These are phyloP conservation scores for Cryptocephalus primarius DNA, from an alignment of 2,888 invertebrate species.

Conservation along the genomic window DNA sequence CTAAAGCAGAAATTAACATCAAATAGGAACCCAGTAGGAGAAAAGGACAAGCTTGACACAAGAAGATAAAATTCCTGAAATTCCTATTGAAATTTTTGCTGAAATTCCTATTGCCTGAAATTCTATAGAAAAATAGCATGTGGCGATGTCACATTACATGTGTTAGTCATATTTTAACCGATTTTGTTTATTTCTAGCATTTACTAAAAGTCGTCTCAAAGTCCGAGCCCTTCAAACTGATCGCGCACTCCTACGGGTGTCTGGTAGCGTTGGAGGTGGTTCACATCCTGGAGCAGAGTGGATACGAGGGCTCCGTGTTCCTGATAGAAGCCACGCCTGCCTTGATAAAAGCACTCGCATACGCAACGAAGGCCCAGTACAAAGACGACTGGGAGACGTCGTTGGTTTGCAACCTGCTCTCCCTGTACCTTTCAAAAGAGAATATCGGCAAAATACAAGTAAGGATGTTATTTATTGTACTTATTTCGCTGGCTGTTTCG, in stretches of 20 bases:
- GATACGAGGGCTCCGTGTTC: conserved; percentile 51
- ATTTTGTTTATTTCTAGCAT: conserved; percentile 36
- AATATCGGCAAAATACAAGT: conserved; percentile 34
- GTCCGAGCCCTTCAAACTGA: conserved; percentile 54
- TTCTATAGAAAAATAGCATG: too few species aligned
- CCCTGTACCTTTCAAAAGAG: conserved; percentile 36
- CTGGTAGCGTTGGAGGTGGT: conserved; percentile 68
- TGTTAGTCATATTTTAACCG: not conserved
- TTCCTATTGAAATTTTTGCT: too few species aligned
- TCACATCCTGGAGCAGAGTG: conserved; percentile 55
- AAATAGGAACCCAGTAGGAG: too few species aligned
- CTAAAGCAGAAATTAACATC: too few species aligned
- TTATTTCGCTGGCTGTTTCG: too few species aligned
- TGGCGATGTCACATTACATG: too few species aligned
- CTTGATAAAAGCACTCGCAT: conserved; percentile 44
- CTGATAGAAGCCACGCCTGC: conserved; percentile 74
- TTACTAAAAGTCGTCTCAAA: conserved; percentile 44
- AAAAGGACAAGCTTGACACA: too few species aligned
- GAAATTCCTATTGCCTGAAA: too few species aligned
- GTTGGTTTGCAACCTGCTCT: conserved; percentile 39
- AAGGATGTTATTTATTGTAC: conserved; percentile 1
- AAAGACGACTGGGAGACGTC: conserved; percentile 44
- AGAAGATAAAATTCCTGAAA: too few species aligned
- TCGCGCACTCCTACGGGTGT: conserved; percentile 84
- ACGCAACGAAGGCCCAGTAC: conserved; percentile 36